Conservation (phyloP, 2,888 invertebrate genomes). For the Macropis europaea region DNA sequence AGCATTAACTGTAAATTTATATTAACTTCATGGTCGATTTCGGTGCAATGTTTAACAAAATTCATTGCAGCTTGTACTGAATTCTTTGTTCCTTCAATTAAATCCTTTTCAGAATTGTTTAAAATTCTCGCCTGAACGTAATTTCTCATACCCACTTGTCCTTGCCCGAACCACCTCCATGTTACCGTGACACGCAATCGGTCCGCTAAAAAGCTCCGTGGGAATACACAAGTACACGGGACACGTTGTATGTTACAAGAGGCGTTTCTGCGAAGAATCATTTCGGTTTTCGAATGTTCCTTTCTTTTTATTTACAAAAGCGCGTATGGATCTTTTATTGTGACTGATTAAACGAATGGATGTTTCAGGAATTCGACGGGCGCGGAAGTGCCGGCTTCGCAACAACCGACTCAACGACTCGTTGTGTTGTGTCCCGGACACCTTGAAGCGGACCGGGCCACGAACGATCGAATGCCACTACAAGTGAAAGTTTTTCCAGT, state of each 20-base stretch:
- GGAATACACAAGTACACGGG: not conserved
- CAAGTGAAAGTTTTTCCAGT: not conserved
- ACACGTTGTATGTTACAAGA: not conserved
- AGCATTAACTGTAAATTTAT: not conserved
- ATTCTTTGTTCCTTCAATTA: constrained; percentile 18
- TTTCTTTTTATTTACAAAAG: not conserved
- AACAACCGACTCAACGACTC: constrained; percentile 5
- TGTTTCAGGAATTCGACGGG: constrained; percentile 54
- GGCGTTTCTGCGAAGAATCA: not conserved
- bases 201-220: not conserved
- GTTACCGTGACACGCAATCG: not conserved
- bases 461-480: not conserved
- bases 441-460: not conserved
- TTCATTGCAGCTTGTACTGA: constrained; percentile 26
- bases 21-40: not conserved
- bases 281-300: not conserved
- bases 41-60: constrained; percentile 11
- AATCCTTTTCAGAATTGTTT: not conserved
- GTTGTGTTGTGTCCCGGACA: not conserved
- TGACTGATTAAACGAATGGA: constrained; percentile 47
- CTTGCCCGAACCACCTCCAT: not conserved
- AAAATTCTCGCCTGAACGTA: constrained; percentile 4
- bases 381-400: not conserved
- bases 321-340: not conserved
- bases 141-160: not conserved